Conservation (phyloP, 2,888 invertebrate species). For the Lepidonotus clava region DNA sequence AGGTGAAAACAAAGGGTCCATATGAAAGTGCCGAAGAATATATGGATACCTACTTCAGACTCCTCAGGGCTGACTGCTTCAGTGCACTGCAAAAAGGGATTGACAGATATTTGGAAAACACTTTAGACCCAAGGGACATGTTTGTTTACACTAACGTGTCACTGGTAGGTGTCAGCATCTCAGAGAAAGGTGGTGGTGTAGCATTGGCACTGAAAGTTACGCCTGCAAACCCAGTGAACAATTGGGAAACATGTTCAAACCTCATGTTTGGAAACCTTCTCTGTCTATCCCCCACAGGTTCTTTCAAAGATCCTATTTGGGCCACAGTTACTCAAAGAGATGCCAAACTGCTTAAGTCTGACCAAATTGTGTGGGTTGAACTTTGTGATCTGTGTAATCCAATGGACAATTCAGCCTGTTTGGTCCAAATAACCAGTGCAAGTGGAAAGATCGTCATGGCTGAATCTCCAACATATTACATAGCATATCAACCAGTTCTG, state of each 20-base stretch:
- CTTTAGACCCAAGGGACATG: background rate
- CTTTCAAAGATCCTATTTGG: conserved; percentile 41
- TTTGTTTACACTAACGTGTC: background rate
- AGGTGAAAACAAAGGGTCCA: background rate
- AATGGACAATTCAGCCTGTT: background rate
- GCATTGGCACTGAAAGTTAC: background rate
- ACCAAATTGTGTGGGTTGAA: conserved; percentile 31
- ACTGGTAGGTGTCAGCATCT: background rate
- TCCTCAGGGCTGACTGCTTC: background rate
- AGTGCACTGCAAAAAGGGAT: background rate
- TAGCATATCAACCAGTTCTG: conserved; percentile 88
- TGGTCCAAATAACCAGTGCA: background rate
- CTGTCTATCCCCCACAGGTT: conserved; percentile 26
- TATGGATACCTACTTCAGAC: background rate
- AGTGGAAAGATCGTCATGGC: conserved; percentile 82
- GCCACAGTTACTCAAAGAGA: conserved; percentile 51
- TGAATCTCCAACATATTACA: conserved; percentile 88
- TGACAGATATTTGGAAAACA: background rate
- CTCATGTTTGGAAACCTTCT: conserved; percentile 54
- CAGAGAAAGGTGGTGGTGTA: background rate
- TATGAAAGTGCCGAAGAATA: background rate
- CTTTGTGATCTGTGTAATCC: background rate
- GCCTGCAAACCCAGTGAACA: background rate
- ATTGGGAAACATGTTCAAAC: conserved; percentile 50
- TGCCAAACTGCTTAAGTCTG: conserved; percentile 16